Evolutionary conservation across 1,140 invertebrate genomes (phyloP), one percentile per base, ranked within the genome.

Genomic region (Zaprionus capensis): DNA sequence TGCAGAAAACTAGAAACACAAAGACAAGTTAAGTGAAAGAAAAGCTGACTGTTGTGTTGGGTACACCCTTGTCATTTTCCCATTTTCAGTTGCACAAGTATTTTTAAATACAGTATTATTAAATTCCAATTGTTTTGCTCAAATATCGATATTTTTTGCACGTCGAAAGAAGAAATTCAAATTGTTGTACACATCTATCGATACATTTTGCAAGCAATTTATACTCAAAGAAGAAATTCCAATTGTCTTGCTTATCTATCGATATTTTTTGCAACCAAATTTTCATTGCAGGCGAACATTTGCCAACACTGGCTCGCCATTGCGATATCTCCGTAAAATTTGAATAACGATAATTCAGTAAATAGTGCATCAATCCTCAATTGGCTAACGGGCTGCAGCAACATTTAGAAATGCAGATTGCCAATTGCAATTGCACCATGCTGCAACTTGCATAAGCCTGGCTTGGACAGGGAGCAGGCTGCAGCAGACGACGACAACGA

Each of bases 381-480:
- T 51, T 51, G 51, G 72, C 51, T 56, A 70, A 64, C 67, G 72
- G 26, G 41, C n/a, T 17, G 38, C 68, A 64, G 38, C 61, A 64
- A 31, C 56, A 59, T 67, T 80, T 80, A 64, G 78, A 80, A 83
- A 83, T 83, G 81, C 78, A 75, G 82, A 85, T 84, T 78, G 70
- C 53, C 64, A 46, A 57, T 63, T 28, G 51, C 59, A 57, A 71
- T 66, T 65, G 31, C 44, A 36, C 44, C 56, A 51, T 14, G 36
- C 26, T 56, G 34, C 53, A 46, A 22, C 78, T 81, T 85, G 78
- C 82, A 85, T 75, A 85, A 84, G 78, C 65, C 61, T 65, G 49
- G 51, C 41, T 44, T 26, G 36, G 34, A 56, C 15, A 17, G 22
- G 1, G 28, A 44, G 49, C 15, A 26, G 17, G 11, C n/a, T 36